Percentiles rank a stretch among this genome's conserved stretches.
Evolutionary conservation across 1,140 invertebrate genomes (phyloP).

Genomic region (Caenorhabditis latens): DNA sequence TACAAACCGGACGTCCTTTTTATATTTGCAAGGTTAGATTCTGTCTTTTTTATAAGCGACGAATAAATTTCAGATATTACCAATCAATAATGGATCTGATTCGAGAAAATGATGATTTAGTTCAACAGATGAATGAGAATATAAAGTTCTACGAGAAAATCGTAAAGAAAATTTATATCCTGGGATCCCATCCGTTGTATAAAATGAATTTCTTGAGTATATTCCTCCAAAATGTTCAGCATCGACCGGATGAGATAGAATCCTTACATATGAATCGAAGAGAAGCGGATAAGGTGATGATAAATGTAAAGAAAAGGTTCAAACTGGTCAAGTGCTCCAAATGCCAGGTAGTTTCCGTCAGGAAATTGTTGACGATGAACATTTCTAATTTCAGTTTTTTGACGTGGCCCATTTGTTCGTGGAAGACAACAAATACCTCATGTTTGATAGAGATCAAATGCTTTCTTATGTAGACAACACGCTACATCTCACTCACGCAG

Average conservation of each 20-base stretch:
- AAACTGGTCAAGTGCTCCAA: neutral
- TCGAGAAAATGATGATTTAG: no score
- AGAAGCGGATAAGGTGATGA: neutral
- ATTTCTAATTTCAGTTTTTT: neutral
- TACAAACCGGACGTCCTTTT: slow-evolving; percentile 46
- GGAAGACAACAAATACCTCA: neutral
- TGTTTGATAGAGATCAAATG: neutral
- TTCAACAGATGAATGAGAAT: no score
- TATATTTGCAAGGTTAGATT: slow-evolving; percentile 23
- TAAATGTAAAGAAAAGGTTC: neutral
- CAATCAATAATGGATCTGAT: neutral
- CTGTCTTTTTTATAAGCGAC: neutral
- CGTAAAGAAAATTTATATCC: neutral
- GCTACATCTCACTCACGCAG: neutral
- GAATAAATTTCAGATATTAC: neutral
- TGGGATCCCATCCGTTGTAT: neutral
- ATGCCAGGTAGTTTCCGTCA: neutral
- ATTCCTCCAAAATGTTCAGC: neutral
- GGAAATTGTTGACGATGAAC: no score
- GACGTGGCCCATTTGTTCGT: neutral
- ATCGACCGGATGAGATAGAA: neutral
- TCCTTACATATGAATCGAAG: neutral
- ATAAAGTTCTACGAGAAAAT: neutral
- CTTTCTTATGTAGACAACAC: slow-evolving; percentile 6
- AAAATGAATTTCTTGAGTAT: neutral